A percentile compares a stretch with the other conserved stretches of the same genome.
Evolutionary conservation across 2,797 vertebrate genomes (phyloP).

Genomic region (Neoniphon sammara): DNA sequence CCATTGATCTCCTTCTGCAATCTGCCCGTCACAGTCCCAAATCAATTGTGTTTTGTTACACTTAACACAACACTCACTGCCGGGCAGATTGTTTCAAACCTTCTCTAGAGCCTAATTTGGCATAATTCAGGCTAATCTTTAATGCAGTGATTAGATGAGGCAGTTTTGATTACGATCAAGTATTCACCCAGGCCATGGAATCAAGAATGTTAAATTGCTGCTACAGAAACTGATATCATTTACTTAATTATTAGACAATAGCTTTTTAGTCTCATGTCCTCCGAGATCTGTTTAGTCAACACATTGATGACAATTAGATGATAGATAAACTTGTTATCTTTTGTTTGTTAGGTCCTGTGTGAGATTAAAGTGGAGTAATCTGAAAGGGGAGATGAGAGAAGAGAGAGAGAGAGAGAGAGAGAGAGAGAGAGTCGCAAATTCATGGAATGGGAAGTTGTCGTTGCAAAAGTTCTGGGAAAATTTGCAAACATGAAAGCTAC

Average conservation of each 20-base stretch:
- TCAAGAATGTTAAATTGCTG: conserved; percentile 32
- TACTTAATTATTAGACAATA: conserved; percentile 43
- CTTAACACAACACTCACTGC: conserved; percentile 21
- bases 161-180: conserved; percentile 58
- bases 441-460: no score
- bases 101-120: conserved; percentile 30
- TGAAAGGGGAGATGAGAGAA: conserved; percentile 1
- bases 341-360: conserved; percentile 39
- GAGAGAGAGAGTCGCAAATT: no score
- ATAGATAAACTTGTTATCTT: conserved; percentile 41
- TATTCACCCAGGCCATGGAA: conserved; percentile 50
- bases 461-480: conserved; percentile 31
- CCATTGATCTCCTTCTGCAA: conserved; percentile 40
- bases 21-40: conserved; percentile 22
- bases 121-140: conserved; percentile 48
- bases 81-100: conserved; percentile 21
- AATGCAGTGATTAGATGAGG: conserved; percentile 55
- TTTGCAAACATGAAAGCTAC: conserved; percentile 24
- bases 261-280: conserved; percentile 25
- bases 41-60: conserved; percentile 44
- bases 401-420: background rate
- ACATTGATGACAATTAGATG: conserved; percentile 49
- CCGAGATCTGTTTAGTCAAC: conserved; percentile 43
- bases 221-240: conserved; percentile 40
- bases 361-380: conserved; percentile 38